These are phyloP conservation scores for Trachelus tabidus DNA, from an alignment of 2,888 invertebrate genomes.

Conservation along the genomic window DNA sequence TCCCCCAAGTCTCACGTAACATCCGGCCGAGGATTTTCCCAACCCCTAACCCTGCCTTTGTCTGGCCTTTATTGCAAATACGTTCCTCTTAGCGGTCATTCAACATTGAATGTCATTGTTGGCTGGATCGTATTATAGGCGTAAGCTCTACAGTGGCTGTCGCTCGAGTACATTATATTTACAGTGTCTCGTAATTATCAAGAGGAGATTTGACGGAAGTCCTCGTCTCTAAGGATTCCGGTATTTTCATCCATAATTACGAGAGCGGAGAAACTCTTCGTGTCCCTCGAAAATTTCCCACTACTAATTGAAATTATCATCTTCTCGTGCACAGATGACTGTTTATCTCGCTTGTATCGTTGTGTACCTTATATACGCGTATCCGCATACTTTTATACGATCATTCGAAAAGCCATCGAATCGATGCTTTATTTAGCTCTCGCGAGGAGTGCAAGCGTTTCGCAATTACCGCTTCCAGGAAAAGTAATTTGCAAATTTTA, in stretches of 20 bases:
- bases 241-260: background rate
- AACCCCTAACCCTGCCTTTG: constrained; percentile 10
- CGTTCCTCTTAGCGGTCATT: constrained; percentile 37
- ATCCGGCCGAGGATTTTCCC: constrained; percentile 1
- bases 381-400: background rate
- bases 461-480: constrained; percentile 39
- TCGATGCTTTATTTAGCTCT: constrained; percentile 19
- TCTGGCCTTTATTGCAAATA: constrained; percentile 20
- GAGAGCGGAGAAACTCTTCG: background rate
- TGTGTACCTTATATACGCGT: background rate
- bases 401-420: constrained; percentile 42
- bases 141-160: background rate
- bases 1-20: background rate
- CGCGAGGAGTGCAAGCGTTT: constrained; percentile 41
- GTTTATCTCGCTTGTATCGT: background rate
- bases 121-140: constrained; percentile 36
- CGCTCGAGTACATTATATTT: background rate
- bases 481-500: constrained; percentile 45
- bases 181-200: background rate
- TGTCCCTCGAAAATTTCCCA: background rate
- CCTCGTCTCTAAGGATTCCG: background rate
- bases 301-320: background rate
- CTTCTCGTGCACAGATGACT: background rate
- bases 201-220: background rate
- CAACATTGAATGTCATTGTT: constrained; percentile 43